Base-by-base conservation (phyloP, 2,797 vertebrate genomes). In the Salmo trutta region DNA sequence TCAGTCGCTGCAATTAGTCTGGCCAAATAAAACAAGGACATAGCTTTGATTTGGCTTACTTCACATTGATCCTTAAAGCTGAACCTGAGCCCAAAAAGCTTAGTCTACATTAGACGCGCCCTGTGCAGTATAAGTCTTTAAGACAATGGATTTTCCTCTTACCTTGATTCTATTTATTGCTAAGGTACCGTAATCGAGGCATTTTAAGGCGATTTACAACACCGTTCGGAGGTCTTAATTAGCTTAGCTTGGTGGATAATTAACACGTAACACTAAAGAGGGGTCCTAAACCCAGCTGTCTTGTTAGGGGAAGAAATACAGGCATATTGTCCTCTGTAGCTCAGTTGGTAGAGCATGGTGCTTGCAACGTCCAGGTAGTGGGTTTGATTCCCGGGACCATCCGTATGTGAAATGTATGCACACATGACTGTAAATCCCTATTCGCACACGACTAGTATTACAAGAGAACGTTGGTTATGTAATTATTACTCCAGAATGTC, bases 131-230 rank as follows among this genome's bases (percentile, higher is more conserved):
- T 21, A 64, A 71, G 19, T 85, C 88, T 12, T 75, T 75, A 85
- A 90, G 74, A 81, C 85, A 17, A 79, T 76, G 87, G 83, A 89
- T 77, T 87, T 86, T 87, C 84, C 77, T 81, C 75, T 81, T 70
- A 89, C 83, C n/a, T 62, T 83, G 85, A 89, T 41, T 73, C 76
- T 67, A 81, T 90, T 81, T 82, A 82, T 79, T 89, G 80, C 51
- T 79, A 79, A 24, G 75, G 65, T 67, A 67, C 65, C 29, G 88
- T 66, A 88, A 86, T 68, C 36, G 27, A 17, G 83, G 74, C 19
- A 72, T 6, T 84, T 83, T 33, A 56, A 27, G 56, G 59, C 74
- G 64, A 83, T 84, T 84, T 82, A 78, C 41, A 72, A 31, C 47
- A 73, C 14, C 68, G 65, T 71, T 74, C 64, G n/a, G 62, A 66